A percentile compares a stretch with the other conserved stretches of the same genome.
phyloP scores from a whole-genome alignment of 2,113 vertebrate species.

The Trichechus manatus region DNA sequence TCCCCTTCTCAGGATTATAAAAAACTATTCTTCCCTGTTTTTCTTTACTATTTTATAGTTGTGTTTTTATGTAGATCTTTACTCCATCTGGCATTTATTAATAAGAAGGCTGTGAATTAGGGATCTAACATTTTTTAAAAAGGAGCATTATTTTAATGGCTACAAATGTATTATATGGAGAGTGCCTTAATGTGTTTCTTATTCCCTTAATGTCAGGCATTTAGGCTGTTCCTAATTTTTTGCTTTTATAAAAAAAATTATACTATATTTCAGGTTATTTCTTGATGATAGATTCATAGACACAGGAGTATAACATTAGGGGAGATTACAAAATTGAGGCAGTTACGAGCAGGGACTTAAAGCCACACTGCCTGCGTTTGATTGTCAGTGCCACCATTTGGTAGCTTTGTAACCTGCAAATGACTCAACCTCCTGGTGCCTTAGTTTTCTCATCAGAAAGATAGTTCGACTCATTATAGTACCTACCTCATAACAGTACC shows the following conservation, averaged over 20 bases:
- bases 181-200: background rate
- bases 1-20: background rate
- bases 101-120: background rate
- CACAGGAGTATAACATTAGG: background rate
- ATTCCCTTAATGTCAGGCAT: background rate
- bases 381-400: background rate
- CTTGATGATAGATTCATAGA: background rate
- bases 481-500: no score
- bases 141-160: background rate
- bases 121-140: background rate
- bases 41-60: background rate
- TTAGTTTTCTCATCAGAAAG: constrained; percentile 11
- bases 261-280: background rate
- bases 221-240: background rate
- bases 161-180: background rate
- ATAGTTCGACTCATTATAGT: background rate
- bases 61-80: background rate
- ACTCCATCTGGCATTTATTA: background rate
- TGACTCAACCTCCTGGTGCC: background rate
- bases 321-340: background rate
- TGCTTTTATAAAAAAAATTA: constrained; percentile 19
- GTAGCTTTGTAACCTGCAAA: background rate
- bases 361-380: background rate
- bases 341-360: background rate
- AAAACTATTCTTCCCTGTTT: background rate